Conservation (phyloP, 2,113 vertebrate genomes). For the Setophaga kirtlandii region DNA sequence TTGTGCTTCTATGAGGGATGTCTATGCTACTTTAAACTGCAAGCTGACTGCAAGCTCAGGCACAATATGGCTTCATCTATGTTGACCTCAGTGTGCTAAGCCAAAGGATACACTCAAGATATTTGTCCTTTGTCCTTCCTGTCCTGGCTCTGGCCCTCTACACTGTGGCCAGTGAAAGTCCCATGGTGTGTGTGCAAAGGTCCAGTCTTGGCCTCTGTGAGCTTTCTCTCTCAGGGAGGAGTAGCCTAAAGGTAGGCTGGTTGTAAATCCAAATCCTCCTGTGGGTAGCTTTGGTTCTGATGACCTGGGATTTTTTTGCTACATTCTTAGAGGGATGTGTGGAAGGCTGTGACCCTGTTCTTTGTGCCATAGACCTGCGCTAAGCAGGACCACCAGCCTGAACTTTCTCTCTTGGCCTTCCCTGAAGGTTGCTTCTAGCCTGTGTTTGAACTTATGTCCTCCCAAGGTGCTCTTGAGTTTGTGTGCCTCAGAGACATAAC, state of each 20-base stretch:
- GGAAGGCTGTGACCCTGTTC: not conserved
- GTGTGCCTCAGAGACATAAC: not conserved
- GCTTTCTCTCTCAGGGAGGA: not conserved
- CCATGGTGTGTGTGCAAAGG: not conserved
- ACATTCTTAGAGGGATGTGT: not conserved
- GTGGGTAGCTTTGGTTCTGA: not conserved
- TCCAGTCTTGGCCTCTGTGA: not conserved
- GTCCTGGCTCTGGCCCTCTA: not conserved
- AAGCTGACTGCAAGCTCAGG: not conserved
- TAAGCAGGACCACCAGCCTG: not conserved
- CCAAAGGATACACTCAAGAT: not conserved
- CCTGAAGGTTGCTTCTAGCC: not conserved
- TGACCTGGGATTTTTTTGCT: not conserved
- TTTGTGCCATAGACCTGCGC: not conserved
- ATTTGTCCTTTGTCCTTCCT: not conserved
- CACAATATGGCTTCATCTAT: rapidly evolving
- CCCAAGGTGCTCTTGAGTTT: not conserved
- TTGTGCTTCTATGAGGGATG: not conserved
- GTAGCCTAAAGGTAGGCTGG: not conserved
- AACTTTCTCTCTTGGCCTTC: not conserved
- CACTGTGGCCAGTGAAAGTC: not conserved
- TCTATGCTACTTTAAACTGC: not conserved
- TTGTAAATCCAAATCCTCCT: not conserved
- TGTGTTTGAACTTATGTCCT: not conserved
- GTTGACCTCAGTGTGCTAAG: not conserved